Evolutionary conservation across 2,888 invertebrate genomes (phyloP), one percentile per base, ranked within the genome.

Genomic region (Crioceris asparagi): DNA sequence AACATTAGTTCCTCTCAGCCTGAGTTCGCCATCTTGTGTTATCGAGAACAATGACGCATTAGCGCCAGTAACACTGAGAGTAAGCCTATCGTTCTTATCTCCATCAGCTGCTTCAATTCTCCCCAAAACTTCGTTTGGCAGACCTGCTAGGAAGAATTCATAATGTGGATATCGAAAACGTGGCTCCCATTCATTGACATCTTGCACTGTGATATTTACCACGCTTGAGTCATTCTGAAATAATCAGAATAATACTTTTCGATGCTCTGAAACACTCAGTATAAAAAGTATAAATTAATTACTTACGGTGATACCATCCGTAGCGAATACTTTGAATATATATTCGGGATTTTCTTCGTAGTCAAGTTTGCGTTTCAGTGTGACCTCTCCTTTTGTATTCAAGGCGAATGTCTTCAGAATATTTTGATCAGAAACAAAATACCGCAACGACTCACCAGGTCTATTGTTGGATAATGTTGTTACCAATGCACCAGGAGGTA

Each of bases 131-230:
- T 63, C 61, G 41, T 57, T 54, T 3, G 49, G 41, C 39, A 53
- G 38, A 48, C 62, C 50, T 45, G 60, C 41, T 49, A 74, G 68
- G 43, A 69, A 71, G 65, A 92, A 91, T 66, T 88, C 87, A 64
- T 91, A 92, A 61, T 86, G 82, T 4, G 85, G 79, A 63, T 84
- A 81, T 1, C 84, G 75, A 67, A 92, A 92, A 38, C 87, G 72
- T 0, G 92, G 92, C 62, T 90, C 90, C 88, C 91, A 91, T 60
- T 92, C 91, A 65, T 92, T 92, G 6, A 88, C 84, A 61, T 91
- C 83, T 50, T 79, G 68, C 11, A 92, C 83, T 1, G 82, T 79
- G 17, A 92, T 72, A 53, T 83, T 82, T 3, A 91, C 77, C 5
- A 79, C 73, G 1, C 88, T 79, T 0, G 87, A 85, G 60, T 88